These are phyloP conservation scores for Cyprinodon diabolis DNA, from an alignment of 2,797 vertebrate species.

Conservation along the genomic window DNA sequence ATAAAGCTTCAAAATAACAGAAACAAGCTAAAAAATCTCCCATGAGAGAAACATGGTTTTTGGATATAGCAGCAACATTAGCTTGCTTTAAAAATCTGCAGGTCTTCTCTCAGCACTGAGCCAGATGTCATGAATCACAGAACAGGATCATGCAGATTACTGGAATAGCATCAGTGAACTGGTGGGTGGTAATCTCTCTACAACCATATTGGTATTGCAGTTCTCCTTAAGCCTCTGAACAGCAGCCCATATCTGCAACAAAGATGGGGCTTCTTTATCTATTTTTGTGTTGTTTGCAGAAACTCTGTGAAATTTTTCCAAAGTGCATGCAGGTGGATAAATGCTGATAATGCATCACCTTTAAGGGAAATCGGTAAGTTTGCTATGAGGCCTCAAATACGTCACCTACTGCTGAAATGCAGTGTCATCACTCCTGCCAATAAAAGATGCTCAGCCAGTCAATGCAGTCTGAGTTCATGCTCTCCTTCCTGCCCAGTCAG, in stretches of 20 bases:
- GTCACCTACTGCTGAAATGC: constrained; percentile 59
- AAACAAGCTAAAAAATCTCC: constrained; percentile 1
- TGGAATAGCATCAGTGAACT: constrained; percentile 45
- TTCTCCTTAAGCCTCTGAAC: constrained; percentile 36
- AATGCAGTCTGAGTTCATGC: constrained; percentile 73
- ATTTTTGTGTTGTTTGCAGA: constrained; percentile 15
- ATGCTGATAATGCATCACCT: constrained; percentile 13
- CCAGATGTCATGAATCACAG: constrained; percentile 39
- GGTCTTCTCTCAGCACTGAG: constrained; percentile 18
- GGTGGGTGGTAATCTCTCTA: constrained; percentile 52
- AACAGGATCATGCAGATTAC: constrained; percentile 43
- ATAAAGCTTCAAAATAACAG: not conserved
- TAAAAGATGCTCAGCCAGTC: constrained; percentile 76
- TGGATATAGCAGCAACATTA: constrained; percentile 3
- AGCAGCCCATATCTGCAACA: constrained; percentile 12
- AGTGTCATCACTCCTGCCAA: constrained; percentile 74
- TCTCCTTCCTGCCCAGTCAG: constrained; percentile 59
- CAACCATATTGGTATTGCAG: constrained; percentile 25
- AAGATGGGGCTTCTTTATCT: constrained; percentile 5
- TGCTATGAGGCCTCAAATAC: constrained; percentile 41
- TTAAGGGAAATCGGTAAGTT: constrained; percentile 30
- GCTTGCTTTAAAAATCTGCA: constrained; percentile 19
- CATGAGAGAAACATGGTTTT: constrained; percentile 16
- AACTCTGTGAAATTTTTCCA: constrained; percentile 12
- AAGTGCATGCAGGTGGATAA: constrained; percentile 4